Conservation (phyloP, 1,140 invertebrate genomes). For the Choristoneura fumiferana region DNA sequence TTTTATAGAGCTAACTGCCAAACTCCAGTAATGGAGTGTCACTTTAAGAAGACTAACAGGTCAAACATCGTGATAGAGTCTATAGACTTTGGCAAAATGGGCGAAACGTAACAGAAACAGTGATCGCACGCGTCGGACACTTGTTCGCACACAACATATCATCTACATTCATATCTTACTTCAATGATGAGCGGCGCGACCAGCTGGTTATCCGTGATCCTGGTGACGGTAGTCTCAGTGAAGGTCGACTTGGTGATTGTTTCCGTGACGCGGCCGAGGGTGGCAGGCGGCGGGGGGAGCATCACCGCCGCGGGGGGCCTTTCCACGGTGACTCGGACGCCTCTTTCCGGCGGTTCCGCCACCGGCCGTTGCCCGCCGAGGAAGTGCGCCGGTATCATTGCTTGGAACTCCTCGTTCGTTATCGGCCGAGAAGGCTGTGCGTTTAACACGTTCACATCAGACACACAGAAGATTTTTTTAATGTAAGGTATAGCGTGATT, state of each 20-base stretch:
- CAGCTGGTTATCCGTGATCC: conserved; percentile 94
- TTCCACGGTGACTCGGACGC: conserved; percentile 78
- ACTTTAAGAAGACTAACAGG: no score
- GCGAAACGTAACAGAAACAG: no score
- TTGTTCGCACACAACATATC: no score
- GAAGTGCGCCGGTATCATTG: conserved; percentile 95
- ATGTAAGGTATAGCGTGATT: conserved; percentile 14
- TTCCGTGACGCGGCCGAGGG: conserved; percentile 92
- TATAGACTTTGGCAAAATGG: no score
- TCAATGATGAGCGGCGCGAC: conserved; percentile 90
- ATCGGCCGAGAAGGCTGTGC: conserved; percentile 87
- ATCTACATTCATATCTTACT: conserved; percentile 78
- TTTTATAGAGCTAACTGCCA: no score
- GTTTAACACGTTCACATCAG: conserved; percentile 70
- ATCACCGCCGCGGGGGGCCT: conserved; percentile 77
- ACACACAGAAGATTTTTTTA: conserved; percentile 31
- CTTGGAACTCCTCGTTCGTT: conserved; percentile 95
- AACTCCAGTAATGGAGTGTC: no score
- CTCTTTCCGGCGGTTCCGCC: conserved; percentile 41
- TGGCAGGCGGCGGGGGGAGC: conserved; percentile 90
- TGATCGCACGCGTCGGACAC: no score
- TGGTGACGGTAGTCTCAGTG: conserved; percentile 95
- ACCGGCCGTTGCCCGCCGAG: conserved; percentile 76
- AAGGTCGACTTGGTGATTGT: conserved; percentile 96
- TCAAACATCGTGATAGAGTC: no score